phyloP scores from a whole-genome alignment of 2,113 vertebrate species.

The Platichthys stellatus region DNA sequence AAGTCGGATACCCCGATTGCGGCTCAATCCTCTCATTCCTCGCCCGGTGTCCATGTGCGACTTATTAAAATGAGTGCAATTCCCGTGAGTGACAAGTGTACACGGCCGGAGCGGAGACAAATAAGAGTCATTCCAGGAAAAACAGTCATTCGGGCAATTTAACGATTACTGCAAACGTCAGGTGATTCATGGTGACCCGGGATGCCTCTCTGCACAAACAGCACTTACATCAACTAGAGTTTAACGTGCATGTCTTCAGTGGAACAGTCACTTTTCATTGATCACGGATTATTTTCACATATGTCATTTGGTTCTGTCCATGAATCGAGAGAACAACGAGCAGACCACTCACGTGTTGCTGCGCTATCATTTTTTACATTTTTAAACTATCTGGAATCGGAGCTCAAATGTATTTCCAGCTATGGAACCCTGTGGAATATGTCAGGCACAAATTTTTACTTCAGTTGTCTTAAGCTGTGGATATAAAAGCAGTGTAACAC shows the following conservation, averaged over 20 bases:
- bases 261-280: background rate
- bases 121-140: slow-evolving; percentile 9
- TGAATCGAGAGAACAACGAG: no score
- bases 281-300: no score
- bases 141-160: background rate
- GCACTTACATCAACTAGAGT: background rate
- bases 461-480: no score
- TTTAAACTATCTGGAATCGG: no score
- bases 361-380: no score
- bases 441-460: no score
- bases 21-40: slow-evolving; percentile 46
- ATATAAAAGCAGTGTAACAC: no score
- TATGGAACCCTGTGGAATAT: no score
- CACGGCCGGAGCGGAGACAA: background rate
- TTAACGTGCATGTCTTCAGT: background rate
- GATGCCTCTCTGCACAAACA: background rate
- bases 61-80: slow-evolving; percentile 58
- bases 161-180: slow-evolving; percentile 13
- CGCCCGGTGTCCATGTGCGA: background rate
- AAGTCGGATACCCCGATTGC: slow-evolving; percentile 1
- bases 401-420: no score
- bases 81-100: slow-evolving; percentile 34
- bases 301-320: background rate
- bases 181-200: background rate
- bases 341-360: no score